Evolutionary conservation across 92 coral and sea anemone genomes (phyloP).

Genomic region (Scolanthus callimorphus): DNA sequence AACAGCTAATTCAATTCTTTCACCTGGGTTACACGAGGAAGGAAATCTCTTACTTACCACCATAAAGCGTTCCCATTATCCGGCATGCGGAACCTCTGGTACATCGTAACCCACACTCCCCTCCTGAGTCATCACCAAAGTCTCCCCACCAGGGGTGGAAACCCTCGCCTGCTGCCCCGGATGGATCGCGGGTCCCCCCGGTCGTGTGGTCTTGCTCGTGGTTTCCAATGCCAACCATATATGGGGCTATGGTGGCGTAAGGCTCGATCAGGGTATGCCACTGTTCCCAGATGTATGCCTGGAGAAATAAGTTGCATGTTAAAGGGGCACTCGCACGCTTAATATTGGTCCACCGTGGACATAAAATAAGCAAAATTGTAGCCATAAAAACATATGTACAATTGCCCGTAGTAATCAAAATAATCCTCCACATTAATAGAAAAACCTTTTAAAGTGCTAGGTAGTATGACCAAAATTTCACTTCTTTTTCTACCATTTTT

Average conservation of each 20-base stretch:
- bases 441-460: background rate
- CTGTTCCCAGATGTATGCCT: conserved; percentile 91
- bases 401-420: no score
- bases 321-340: no score
- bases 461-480: no score
- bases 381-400: no score
- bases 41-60: conserved; percentile 73
- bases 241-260: conserved; percentile 69
- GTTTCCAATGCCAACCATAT: conserved; percentile 88
- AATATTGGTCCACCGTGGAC: no score
- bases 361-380: no score
- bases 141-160: conserved; percentile 90
- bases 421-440: no score
- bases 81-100: conserved; percentile 82
- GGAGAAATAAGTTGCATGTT: background rate
- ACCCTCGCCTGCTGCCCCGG: conserved; percentile 83
- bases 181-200: conserved; percentile 78
- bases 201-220: conserved; percentile 80
- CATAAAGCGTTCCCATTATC: conserved; percentile 82
- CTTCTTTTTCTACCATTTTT: no score
- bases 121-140: conserved; percentile 83
- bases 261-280: conserved; percentile 86
- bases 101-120: conserved; percentile 91
- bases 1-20: no score
- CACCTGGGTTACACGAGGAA: no score